Evolutionary conservation across 2,888 invertebrate species (phyloP), one percentile per base, ranked within the genome.

Genomic region (Erebia epiphron): DNA sequence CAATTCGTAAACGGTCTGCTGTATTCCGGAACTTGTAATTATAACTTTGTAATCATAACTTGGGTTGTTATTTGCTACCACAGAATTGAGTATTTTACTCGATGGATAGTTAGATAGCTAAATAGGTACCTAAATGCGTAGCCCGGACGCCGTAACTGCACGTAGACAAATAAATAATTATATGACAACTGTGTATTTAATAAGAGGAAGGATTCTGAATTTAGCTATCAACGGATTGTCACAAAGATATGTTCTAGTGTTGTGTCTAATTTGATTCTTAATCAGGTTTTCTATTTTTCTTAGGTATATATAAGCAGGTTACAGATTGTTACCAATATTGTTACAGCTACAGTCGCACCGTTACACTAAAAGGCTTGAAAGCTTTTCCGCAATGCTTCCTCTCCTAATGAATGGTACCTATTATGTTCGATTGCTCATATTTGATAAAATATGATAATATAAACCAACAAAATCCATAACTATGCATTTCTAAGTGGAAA

Each of bases 1-100:
- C 50, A n/a, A 50, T 50, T 54, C 18, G 18, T 16, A 54, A 54
- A 10, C 54, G 18, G 54, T 9, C 11, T 10, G 18, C 54, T 54
- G 54, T 54, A 52, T 54, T 54, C 18, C 54, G 54, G 54, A 54
- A 16, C 54, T 18, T 18, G 18, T 54, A 54, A 54, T 54, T 54
- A 18, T 18, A 18, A 54, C 16, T 54, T 54, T 3, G 54, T 16
- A 54, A 18, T 18, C 16, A 9, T 52, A 16, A 10, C 18, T 54
- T 18, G 16, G 10, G 3, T 54, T 16, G 18, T 18, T 54, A 54
- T 18, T 54, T 13, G 46, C 46, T 13, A 46, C 46, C 11, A 13
- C 13, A 4, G 13, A 18, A 54, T 3, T 16, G 3, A 52, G n/a
- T 16, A n/a, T 8, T 16, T 9, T 52, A 16, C 0, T 52, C 16